Evolutionary conservation across 1,140 invertebrate genomes (phyloP), one percentile per base, ranked within the genome.

Genomic region (Drosophila pseudoobscura): DNA sequence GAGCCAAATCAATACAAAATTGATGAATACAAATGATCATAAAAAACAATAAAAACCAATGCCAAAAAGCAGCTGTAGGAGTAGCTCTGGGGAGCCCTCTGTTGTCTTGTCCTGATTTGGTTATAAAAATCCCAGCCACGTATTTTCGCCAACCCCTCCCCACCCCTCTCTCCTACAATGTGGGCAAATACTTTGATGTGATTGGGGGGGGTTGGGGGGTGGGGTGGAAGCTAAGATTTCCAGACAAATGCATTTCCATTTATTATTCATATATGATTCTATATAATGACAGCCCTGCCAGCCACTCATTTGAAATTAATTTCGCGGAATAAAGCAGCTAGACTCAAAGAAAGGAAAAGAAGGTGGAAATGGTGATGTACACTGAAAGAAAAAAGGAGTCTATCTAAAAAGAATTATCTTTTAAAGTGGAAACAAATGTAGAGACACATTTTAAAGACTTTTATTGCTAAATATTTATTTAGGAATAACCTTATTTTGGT

Each of bases 21-120:
- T 89, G 85, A 89, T 89, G 80, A 89, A 89, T 89, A 89, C 78
- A 85, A 85, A 89, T 89, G 85, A 85, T 87, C 85, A 89, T 89
- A 89, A 89, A 89, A 89, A 88, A 88, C 83, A 88, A 89, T 89
- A 89, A 89, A 89, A 89, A 78, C 57, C 78, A 85, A 79, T 90
- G 75, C 87, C 77, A 87, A 85, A 87, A 84, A 75, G 60, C 76
- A 68, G 70, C 75, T 73, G 61, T 70, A 76, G 54, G 20, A 47
- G 46, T 47, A 9, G 31, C 45, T 43, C 11, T 13, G 11, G 50
- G 44, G 11, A 39, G 54, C 56, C 7, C 47, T 20, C n/a, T 39
- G 35, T 39, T 39, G 47, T 63, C 26, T 71, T 64, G 82, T 65
- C 47, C 78, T 89, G 85, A 89, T 89, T 89, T 89, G 85, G 85